Percentiles rank a stretch among this genome's conserved stretches.
phyloP scores from a whole-genome alignment of 2,797 vertebrate species.

The Coregonus suidteri region DNA sequence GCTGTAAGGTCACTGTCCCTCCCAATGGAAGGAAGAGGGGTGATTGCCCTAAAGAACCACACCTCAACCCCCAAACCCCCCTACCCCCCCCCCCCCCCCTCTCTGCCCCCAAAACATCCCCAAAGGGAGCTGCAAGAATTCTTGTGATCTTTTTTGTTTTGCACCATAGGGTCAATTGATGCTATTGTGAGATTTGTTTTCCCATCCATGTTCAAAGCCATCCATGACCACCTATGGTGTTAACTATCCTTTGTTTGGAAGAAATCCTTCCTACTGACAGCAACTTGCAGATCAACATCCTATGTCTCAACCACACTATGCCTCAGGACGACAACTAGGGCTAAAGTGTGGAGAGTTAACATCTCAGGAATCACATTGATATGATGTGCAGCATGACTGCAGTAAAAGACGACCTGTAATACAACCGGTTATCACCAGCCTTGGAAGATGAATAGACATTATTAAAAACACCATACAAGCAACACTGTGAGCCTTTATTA shows the following conservation, averaged over 20 bases:
- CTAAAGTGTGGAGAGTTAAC: too few relatives aligned
- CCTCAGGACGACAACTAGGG: neutral
- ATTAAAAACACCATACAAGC: neutral
- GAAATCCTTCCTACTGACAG: neutral
- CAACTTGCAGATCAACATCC: neutral
- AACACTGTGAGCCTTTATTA: neutral
- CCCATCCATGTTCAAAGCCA: constrained; percentile 48
- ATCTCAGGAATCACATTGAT: too few relatives aligned
- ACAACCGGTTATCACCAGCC: constrained; percentile 6
- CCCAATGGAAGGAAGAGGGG: constrained; percentile 58
- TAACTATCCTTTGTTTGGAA: constrained; percentile 35
- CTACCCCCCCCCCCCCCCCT: neutral
- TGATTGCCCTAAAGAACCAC: constrained; percentile 56
- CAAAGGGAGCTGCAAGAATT: constrained; percentile 22
- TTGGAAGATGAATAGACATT: constrained; percentile 29
- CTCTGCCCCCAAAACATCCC: constrained; percentile 40
- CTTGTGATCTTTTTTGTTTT: constrained; percentile 58
- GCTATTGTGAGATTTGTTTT: constrained; percentile 68
- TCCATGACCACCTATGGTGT: constrained; percentile 44
- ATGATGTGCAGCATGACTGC: too few relatives aligned
- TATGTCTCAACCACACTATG: neutral
- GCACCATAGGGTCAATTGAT: constrained; percentile 15
- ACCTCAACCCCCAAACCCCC: constrained; percentile 39
- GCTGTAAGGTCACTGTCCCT: constrained; percentile 56
- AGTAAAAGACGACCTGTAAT: too few relatives aligned